A percentile compares a stretch with the other conserved stretches of the same genome.
Conservation (phyloP, 2,888 invertebrate genomes). For the Leptopilina syphax region DNA sequence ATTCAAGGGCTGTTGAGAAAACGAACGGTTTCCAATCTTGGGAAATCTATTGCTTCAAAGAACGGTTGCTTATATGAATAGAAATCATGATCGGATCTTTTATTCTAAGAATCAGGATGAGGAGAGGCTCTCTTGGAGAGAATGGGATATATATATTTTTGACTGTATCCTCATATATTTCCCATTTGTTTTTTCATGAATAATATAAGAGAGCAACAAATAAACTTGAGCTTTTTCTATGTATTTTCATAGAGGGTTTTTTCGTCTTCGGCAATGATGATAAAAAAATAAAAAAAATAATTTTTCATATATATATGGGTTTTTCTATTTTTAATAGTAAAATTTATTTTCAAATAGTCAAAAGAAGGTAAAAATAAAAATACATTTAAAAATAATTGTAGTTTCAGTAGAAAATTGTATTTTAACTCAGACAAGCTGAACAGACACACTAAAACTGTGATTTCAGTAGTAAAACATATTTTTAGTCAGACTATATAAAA, state of each 20-base stretch:
- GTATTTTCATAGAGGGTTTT: background rate
- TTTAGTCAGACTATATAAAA: too few species aligned
- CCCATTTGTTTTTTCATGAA: background rate
- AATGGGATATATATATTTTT: background rate
- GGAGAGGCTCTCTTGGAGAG: background rate
- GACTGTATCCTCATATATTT: conserved; percentile 18
- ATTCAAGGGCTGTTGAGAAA: conserved; percentile 32
- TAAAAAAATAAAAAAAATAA: background rate
- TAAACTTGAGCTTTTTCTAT: background rate
- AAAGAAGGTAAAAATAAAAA: too few species aligned
- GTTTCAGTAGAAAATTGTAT: too few species aligned
- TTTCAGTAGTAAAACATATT: too few species aligned
- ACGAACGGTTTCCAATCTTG: conserved; percentile 33
- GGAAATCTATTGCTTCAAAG: conserved; percentile 4
- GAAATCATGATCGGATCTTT: conserved; percentile 23
- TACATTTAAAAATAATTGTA: too few species aligned
- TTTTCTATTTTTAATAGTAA: too few species aligned
- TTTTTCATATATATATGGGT: too few species aligned
- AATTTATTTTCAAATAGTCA: too few species aligned
- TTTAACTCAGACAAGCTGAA: too few species aligned
- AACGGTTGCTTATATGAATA: conserved; percentile 19
- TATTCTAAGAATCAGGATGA: background rate
- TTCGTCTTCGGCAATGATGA: background rate
- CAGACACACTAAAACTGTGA: too few species aligned
- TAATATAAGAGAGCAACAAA: conserved; percentile 1